Conservation (phyloP, 2,113 vertebrate genomes). For the Argyrosomus japonicus region DNA sequence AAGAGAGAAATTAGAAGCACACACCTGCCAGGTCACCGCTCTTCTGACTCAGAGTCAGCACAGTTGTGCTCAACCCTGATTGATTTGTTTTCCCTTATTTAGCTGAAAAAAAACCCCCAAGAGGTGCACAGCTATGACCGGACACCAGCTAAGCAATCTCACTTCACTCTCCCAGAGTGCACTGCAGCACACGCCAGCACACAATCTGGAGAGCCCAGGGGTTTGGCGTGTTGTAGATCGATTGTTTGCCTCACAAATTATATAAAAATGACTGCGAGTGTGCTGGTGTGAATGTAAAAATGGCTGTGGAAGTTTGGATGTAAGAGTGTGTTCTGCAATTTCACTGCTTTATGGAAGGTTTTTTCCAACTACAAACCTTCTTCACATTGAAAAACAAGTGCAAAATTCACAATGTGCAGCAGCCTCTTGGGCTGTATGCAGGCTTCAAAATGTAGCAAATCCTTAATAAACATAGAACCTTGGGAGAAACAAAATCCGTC, state of each 20-base stretch:
- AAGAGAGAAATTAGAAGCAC: conserved; percentile 22
- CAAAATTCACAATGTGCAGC: neutral
- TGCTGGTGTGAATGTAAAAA: conserved; percentile 10
- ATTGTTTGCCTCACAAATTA: conserved; percentile 33
- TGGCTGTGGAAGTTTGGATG: neutral
- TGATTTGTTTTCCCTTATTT: conserved; percentile 65
- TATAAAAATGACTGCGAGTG: conserved; percentile 36
- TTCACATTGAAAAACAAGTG: neutral
- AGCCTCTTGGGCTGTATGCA: neutral
- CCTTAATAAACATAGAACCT: conserved; percentile 22
- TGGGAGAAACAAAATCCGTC: conserved; percentile 27
- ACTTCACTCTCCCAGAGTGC: conserved; percentile 26
- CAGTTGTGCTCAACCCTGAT: conserved; percentile 27
- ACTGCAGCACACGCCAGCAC: conserved; percentile 6
- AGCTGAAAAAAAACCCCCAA: conserved; percentile 21
- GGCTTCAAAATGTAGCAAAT: conserved; percentile 10
- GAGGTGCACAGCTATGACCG: conserved; percentile 10
- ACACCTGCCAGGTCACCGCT: conserved; percentile 32
- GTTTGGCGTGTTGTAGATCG: conserved; percentile 14
- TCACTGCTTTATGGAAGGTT: neutral
- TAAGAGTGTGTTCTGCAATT: neutral
- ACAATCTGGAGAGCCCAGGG: conserved; percentile 29
- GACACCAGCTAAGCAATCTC: conserved; percentile 38
- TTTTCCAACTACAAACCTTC: neutral
- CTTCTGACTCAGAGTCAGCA: conserved; percentile 38